phyloP scores from a whole-genome alignment of 2,888 invertebrate genomes.

The Adineta ricciae region DNA sequence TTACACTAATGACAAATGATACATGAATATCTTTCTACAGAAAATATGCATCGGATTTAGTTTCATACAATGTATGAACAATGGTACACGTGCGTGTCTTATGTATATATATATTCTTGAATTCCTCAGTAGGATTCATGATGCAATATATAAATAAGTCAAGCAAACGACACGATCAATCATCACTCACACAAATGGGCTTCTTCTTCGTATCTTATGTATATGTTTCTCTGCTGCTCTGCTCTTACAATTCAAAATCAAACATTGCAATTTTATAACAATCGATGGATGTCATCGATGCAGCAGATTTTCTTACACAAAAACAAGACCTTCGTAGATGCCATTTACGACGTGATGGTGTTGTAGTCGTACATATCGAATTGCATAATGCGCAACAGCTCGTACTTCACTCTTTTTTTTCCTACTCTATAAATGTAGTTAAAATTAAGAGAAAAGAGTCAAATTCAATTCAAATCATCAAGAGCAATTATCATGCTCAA shows the following conservation, averaged over 20 bases:
- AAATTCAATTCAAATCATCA: conserved; percentile 13
- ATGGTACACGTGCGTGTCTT: neutral
- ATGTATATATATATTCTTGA: neutral
- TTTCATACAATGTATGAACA: neutral
- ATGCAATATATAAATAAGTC: neutral
- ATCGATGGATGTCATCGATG: neutral
- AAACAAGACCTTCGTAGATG: neutral
- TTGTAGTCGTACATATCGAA: neutral
- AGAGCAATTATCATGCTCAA: conserved; percentile 11
- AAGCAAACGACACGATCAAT: neutral
- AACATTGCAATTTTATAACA: neutral
- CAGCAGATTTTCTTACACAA: neutral
- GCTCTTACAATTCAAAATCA: neutral
- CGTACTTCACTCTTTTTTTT: neutral
- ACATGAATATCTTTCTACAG: neutral
- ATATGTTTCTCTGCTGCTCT: neutral
- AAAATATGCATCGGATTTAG: neutral
- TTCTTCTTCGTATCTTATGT: neutral
- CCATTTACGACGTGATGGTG: neutral
- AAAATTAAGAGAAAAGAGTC: neutral
- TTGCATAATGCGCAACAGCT: conserved; percentile 2
- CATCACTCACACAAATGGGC: neutral
- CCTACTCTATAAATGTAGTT: neutral
- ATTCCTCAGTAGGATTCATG: neutral
- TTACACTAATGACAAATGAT: neutral